Evolutionary conservation across 2,888 invertebrate genomes (phyloP).

Genomic region (Synanthedon myopaeformis): DNA sequence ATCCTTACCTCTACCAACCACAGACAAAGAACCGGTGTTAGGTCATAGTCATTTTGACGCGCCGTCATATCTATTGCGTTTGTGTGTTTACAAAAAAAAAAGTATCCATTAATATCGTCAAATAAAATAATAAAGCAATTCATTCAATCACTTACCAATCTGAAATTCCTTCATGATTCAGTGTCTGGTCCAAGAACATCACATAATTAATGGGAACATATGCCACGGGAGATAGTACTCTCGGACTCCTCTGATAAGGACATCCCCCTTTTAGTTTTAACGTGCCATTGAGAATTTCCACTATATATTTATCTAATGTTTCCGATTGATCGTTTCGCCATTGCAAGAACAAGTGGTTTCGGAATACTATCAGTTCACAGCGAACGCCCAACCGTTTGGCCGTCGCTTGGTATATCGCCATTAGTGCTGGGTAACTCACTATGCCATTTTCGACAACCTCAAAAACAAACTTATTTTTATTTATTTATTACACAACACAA

Average conservation of each 20-base stretch:
- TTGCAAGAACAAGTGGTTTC: conserved; percentile 43
- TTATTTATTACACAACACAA: too few species aligned
- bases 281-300: conserved; percentile 32
- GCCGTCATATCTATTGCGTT: too few species aligned
- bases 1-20: too few species aligned
- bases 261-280: conserved; percentile 30
- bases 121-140: too few species aligned
- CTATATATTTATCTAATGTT: conserved; percentile 16
- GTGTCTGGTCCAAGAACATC: too few species aligned
- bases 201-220: too few species aligned
- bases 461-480: neutral
- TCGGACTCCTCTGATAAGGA: conserved; percentile 21
- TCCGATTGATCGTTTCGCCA: conserved; percentile 22
- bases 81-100: too few species aligned
- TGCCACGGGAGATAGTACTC: neutral
- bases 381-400: conserved; percentile 34
- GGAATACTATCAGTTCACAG: conserved; percentile 38
- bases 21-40: too few species aligned
- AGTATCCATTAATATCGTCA: too few species aligned
- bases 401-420: conserved; percentile 36
- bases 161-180: too few species aligned
- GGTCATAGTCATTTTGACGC: too few species aligned
- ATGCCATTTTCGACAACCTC: neutral
- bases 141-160: too few species aligned
- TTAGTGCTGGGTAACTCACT: conserved; percentile 15